Evolutionary conservation across 1,140 invertebrate genomes (phyloP).

Genomic region (Venustaconcha ellipsiformis): DNA sequence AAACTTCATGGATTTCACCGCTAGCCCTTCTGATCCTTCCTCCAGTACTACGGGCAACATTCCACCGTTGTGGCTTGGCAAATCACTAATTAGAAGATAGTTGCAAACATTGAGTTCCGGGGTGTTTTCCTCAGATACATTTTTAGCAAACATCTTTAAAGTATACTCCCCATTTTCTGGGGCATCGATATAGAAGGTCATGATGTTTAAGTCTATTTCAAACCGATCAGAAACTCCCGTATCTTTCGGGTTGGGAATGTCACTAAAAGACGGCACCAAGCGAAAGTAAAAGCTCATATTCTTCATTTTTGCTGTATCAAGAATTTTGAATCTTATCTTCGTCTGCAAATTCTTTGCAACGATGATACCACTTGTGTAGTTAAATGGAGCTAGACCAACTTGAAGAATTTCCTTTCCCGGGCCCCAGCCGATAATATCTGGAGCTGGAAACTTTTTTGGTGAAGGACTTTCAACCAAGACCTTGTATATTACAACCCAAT

Average conservation of each 20-base stretch:
- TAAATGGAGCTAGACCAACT: constrained; percentile 34
- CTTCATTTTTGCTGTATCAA: constrained; percentile 21
- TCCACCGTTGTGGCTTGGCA: background rate
- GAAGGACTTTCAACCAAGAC: constrained; percentile 35
- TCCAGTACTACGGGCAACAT: no score
- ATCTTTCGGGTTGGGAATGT: constrained; percentile 27
- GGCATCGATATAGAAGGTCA: constrained; percentile 42
- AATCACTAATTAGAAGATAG: constrained; percentile 39
- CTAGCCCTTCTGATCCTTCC: no score
- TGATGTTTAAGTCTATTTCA: constrained; percentile 36
- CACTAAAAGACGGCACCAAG: constrained; percentile 23
- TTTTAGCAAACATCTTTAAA: constrained; percentile 32
- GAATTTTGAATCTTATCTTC: constrained; percentile 40
- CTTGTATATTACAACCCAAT: constrained; percentile 48
- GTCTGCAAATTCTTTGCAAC: constrained; percentile 31
- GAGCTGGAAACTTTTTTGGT: constrained; percentile 32
- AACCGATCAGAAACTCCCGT: constrained; percentile 37
- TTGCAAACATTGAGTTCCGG: constrained; percentile 44
- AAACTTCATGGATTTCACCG: no score
- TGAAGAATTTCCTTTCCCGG: constrained; percentile 27
- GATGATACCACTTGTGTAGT: constrained; percentile 40
- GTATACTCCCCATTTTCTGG: constrained; percentile 50
- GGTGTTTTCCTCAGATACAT: constrained; percentile 23
- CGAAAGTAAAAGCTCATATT: constrained; percentile 34
- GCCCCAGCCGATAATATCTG: constrained; percentile 45